phyloP scores from a whole-genome alignment of 2,888 invertebrate genomes.

The Nomada goodeniana region DNA sequence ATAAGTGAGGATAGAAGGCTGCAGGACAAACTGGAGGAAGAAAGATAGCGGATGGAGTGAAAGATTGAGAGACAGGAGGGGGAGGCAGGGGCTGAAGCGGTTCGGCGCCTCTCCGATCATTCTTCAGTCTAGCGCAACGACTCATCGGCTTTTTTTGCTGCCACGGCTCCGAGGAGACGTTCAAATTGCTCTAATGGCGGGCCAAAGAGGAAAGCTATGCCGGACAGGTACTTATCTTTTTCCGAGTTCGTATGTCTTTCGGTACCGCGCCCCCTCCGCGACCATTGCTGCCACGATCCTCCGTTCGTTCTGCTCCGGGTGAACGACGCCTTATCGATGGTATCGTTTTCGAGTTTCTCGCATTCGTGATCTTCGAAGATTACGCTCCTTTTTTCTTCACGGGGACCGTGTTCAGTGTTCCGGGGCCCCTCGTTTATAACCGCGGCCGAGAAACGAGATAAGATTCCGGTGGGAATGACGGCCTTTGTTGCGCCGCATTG shows the following conservation, averaged over 20 bases:
- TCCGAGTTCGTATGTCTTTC: conserved; percentile 60
- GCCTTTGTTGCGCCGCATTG: background rate
- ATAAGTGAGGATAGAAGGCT: conserved; percentile 9
- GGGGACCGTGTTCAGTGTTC: conserved; percentile 4
- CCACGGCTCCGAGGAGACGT: conserved; percentile 78
- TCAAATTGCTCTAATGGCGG: conserved; percentile 83
- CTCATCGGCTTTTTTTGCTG: conserved; percentile 80
- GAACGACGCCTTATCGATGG: conserved; percentile 39
- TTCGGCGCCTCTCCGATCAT: conserved; percentile 83
- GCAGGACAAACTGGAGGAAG: conserved; percentile 45
- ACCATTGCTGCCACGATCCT: conserved; percentile 14
- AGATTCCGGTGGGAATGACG: background rate
- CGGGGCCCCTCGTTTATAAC: conserved; percentile 14
- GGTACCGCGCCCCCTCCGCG: conserved; percentile 1
- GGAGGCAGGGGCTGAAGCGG: conserved; percentile 60
- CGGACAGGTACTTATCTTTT: conserved; percentile 77
- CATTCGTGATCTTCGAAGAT: conserved; percentile 18
- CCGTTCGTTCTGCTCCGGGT: background rate
- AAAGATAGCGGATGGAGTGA: conserved; percentile 21
- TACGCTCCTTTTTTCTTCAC: background rate
- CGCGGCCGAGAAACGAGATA: background rate
- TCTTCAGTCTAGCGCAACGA: conserved; percentile 84
- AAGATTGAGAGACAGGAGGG: conserved; percentile 55
- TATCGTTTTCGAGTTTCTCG: conserved; percentile 27
- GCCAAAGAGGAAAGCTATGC: conserved; percentile 77